Evolutionary conservation across 2,888 invertebrate genomes (phyloP).

Genomic region (Autographa pulchrina): DNA sequence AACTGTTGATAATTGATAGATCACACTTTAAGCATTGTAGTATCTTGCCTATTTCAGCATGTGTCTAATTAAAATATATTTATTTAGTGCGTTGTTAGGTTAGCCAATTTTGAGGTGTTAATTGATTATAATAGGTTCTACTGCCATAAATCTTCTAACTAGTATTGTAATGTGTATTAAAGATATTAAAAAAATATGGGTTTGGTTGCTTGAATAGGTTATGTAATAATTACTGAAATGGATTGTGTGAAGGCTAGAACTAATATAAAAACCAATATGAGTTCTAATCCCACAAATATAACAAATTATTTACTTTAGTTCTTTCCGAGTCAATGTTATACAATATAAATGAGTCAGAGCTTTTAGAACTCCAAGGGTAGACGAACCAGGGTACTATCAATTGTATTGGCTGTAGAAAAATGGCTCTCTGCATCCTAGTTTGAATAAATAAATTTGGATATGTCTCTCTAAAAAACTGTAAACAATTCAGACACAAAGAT

Average conservation of each 20-base stretch:
- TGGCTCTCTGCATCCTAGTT: no score
- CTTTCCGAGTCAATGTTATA: no score
- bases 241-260: neutral
- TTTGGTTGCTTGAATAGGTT: neutral
- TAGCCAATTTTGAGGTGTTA: constrained; percentile 2
- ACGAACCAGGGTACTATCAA: no score
- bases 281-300: neutral
- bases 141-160: neutral
- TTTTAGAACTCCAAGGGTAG: no score
- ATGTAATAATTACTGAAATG: neutral
- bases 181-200: neutral
- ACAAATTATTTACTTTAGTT: no score
- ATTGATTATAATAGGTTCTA: neutral
- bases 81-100: constrained; percentile 18
- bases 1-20: constrained; percentile 26
- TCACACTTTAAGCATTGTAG: constrained; percentile 22
- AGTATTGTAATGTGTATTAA: neutral
- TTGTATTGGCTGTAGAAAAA: no score
- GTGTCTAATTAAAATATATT: neutral
- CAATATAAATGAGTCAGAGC: no score
- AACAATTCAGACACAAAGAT: no score
- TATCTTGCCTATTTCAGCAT: neutral
- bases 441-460: no score
- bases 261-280: neutral
- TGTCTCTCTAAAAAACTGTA: no score